These are phyloP conservation scores for Tillus elongatus DNA, from an alignment of 2,888 invertebrate species.

Conservation along the genomic window DNA sequence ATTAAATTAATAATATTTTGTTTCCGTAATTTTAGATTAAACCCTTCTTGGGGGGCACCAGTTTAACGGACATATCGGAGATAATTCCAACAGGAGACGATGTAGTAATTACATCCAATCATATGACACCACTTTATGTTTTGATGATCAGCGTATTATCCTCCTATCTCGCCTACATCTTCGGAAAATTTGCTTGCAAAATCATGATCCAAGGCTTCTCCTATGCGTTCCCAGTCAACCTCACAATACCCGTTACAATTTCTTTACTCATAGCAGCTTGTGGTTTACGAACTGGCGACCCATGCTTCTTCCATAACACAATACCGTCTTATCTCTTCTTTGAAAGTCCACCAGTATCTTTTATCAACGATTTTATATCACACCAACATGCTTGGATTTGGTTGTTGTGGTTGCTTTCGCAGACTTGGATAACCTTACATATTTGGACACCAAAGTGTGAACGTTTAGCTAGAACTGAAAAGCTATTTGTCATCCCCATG, in stretches of 20 bases:
- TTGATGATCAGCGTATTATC: conserved; percentile 72
- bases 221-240: conserved; percentile 90
- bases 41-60: conserved; percentile 50
- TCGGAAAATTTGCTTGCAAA: conserved; percentile 93
- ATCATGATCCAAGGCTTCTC: conserved; percentile 95
- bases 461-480: conserved; percentile 92
- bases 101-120: conserved; percentile 58
- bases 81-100: conserved; percentile 68
- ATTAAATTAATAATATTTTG: not conserved
- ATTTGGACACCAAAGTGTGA: conserved; percentile 98
- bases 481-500: conserved; percentile 89
- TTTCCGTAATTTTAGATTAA: conserved; percentile 44
- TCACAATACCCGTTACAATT: conserved; percentile 84
- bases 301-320: conserved; percentile 78
- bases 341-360: conserved; percentile 75
- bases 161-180: conserved; percentile 82
- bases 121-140: conserved; percentile 67
- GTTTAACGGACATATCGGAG: conserved; percentile 65
- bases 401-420: conserved; percentile 86
- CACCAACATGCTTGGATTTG: conserved; percentile 90
- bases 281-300: conserved; percentile 75
- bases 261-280: conserved; percentile 82
- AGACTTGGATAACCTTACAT: conserved; percentile 94
- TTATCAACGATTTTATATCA: conserved; percentile 73
- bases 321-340: conserved; percentile 88